Evolutionary conservation across 2,113 vertebrate species (phyloP).

Genomic region (Xiphias gladius): DNA sequence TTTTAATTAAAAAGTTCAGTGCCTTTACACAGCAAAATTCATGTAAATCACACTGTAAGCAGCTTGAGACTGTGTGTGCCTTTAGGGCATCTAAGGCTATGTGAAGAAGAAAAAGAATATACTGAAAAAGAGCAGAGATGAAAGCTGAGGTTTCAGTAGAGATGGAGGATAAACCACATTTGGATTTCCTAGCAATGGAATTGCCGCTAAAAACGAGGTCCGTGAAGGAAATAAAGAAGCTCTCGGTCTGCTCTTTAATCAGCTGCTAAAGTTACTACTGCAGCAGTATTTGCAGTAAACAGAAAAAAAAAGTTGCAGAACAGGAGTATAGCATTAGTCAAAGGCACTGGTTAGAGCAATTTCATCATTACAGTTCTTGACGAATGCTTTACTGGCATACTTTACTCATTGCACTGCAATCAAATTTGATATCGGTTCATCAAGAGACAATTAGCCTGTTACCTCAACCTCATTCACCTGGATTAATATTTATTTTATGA

Average conservation of each 20-base stretch:
- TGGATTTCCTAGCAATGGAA: constrained; percentile 58
- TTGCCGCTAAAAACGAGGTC: constrained; percentile 68
- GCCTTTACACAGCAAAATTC: constrained; percentile 7
- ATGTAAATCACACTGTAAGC: constrained; percentile 9
- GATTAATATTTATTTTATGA: constrained; percentile 43
- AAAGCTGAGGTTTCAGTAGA: constrained; percentile 62
- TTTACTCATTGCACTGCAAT: constrained; percentile 14
- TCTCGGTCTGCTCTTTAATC: constrained; percentile 66
- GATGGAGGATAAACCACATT: constrained; percentile 68
- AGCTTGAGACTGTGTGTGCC: constrained; percentile 24
- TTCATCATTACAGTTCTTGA: constrained; percentile 33
- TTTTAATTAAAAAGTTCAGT: constrained; percentile 30
- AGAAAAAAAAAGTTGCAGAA: constrained; percentile 24
- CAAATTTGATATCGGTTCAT: constrained; percentile 34
- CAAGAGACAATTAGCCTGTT: constrained; percentile 26
- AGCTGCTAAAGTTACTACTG: constrained; percentile 57
- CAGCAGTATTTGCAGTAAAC: constrained; percentile 59
- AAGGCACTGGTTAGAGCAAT: constrained; percentile 11
- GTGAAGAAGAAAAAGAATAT: constrained; percentile 36
- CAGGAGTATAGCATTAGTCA: constrained; percentile 31
- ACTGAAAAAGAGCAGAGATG: constrained; percentile 37
- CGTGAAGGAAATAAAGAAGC: constrained; percentile 56
- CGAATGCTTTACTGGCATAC: constrained; percentile 37
- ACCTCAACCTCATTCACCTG: constrained; percentile 20
- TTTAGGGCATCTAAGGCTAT: constrained; percentile 26